Conservation (phyloP, 2,888 invertebrate species). For the Prostheceraeus crozeri region DNA sequence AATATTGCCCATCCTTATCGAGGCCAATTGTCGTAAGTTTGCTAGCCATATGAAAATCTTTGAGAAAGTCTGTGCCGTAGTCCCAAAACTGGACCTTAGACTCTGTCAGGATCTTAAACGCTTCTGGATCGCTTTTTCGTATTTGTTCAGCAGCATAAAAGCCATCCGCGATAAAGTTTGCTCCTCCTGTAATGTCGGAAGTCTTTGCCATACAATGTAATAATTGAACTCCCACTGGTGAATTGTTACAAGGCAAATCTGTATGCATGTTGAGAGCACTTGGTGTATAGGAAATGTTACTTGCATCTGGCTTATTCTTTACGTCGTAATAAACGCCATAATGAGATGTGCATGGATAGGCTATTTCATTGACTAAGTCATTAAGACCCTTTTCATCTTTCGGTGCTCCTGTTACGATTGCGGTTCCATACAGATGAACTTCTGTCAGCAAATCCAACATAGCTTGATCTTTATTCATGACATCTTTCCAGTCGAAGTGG, state of each 20-base stretch:
- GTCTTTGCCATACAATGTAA: constrained; percentile 64
- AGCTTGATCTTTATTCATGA: too few relatives aligned
- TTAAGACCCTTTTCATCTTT: too few relatives aligned
- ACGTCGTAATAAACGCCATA: too few relatives aligned
- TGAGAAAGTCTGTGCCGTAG: constrained; percentile 18
- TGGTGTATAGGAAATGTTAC: constrained; percentile 68
- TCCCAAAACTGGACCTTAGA: background rate
- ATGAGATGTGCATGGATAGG: too few relatives aligned
- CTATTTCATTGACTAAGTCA: too few relatives aligned
- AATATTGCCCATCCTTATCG: constrained; percentile 61
- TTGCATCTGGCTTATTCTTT: constrained; percentile 65
- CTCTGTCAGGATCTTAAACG: constrained; percentile 61
- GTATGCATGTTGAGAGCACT: constrained; percentile 67
- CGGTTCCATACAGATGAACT: too few relatives aligned
- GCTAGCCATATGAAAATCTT: background rate
- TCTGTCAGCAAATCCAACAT: too few relatives aligned
- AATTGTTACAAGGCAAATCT: constrained; percentile 70
- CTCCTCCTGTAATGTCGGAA: constrained; percentile 61
- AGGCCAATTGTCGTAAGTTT: constrained; percentile 46
- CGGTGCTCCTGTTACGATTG: too few relatives aligned
- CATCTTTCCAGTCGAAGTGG: too few relatives aligned
- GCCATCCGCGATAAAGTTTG: constrained; percentile 66
- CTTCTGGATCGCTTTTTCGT: constrained; percentile 60
- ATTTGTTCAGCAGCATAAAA: constrained; percentile 64
- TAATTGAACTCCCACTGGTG: constrained; percentile 68